These are phyloP conservation scores for Cyanoderma ruficeps DNA, from an alignment of 2,113 vertebrate species.

Conservation along the genomic window DNA sequence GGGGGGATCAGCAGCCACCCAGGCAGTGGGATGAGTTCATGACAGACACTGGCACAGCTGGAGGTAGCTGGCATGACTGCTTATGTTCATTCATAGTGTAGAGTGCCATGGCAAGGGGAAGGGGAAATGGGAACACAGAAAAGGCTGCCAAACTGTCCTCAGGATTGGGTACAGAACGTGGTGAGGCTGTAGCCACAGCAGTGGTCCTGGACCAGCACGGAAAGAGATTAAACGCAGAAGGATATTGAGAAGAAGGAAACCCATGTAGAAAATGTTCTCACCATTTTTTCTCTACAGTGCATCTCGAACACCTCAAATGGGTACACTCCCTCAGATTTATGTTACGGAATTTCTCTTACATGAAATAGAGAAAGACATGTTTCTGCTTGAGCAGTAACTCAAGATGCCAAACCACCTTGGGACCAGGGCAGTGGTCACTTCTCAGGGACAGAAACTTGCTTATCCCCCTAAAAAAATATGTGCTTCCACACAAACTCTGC, in stretches of 20 bases:
- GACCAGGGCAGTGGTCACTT: neutral
- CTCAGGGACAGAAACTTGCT: neutral
- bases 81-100: neutral
- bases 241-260: neutral
- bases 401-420: neutral
- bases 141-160: neutral
- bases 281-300: rapidly evolving
- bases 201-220: no score
- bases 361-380: neutral
- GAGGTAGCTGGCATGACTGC: no score
- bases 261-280: neutral
- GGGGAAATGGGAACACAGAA: neutral
- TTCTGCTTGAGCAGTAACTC: neutral
- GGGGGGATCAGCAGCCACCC: neutral
- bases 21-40: neutral
- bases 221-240: neutral
- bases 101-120: neutral
- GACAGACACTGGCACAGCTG: neutral
- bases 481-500: neutral
- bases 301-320: neutral
- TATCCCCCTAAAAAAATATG: neutral
- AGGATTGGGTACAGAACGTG: neutral
- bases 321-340: neutral
- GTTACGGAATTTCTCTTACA: rapidly evolving
- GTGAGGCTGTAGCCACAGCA: neutral